Evolutionary conservation across 2,113 vertebrate species (phyloP).

Genomic region (Heteronetta atricapilla): DNA sequence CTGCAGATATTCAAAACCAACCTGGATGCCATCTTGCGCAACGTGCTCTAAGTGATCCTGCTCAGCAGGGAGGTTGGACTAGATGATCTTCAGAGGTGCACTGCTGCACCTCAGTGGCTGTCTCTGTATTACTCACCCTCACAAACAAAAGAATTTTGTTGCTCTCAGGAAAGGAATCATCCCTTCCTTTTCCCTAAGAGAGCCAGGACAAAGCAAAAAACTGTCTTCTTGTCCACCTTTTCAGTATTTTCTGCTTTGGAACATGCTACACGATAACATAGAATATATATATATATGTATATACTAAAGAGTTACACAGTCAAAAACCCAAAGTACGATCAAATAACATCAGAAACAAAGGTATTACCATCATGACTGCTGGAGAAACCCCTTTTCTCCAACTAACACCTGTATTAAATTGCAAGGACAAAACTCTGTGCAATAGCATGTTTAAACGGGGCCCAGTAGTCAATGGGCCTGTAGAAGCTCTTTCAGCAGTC

Average conservation of each 20-base stretch:
- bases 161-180: background rate
- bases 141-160: background rate
- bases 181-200: background rate
- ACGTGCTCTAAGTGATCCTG: too few species aligned
- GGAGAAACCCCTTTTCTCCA: background rate
- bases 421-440: background rate
- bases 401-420: background rate
- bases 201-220: background rate
- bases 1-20: background rate
- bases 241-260: background rate
- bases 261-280: background rate
- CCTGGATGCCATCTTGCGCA: too few species aligned
- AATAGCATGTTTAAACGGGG: background rate
- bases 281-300: too few species aligned
- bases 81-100: too few species aligned
- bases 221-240: background rate
- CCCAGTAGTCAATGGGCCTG: background rate
- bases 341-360: background rate
- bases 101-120: background rate
- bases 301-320: background rate
- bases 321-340: background rate
- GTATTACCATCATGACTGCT: background rate
- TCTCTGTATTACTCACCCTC: background rate
- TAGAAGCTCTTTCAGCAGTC: background rate
- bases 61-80: too few species aligned